These are phyloP conservation scores for Hanleya hanleyi DNA, from an alignment of 2,888 invertebrate species.

Conservation along the genomic window DNA sequence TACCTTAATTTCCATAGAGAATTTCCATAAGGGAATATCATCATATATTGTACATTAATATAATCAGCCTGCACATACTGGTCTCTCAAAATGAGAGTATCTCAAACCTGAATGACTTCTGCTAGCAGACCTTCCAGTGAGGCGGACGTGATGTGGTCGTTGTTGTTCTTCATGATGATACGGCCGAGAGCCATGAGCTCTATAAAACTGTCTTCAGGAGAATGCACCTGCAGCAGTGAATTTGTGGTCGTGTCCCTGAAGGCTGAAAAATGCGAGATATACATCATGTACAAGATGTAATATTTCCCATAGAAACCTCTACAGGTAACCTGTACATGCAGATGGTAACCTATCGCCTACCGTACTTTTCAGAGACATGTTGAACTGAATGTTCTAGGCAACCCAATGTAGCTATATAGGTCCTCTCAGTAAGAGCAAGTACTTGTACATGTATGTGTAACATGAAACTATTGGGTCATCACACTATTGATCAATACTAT, in stretches of 20 bases:
- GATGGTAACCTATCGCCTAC: neutral
- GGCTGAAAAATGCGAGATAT: slow-evolving; percentile 47
- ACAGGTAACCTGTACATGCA: neutral
- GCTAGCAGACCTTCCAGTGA: slow-evolving; percentile 77
- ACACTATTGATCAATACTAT: no score
- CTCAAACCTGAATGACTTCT: slow-evolving; percentile 73
- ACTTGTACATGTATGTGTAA: no score
- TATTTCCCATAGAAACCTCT: neutral
- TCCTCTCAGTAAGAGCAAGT: no score
- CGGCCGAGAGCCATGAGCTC: slow-evolving; percentile 75
- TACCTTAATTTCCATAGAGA: no score
- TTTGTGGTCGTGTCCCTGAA: slow-evolving; percentile 59
- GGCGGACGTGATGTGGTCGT: slow-evolving; percentile 73
- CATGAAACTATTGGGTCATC: no score
- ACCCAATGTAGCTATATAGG: no score
- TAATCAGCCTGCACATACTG: no score
- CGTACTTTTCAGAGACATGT: neutral
- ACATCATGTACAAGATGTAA: neutral
- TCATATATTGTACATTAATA: no score
- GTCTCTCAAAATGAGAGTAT: no score
- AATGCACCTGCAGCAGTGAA: slow-evolving; percentile 64
- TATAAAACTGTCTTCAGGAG: slow-evolving; percentile 76
- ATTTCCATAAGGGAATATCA: no score
- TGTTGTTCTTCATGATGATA: slow-evolving; percentile 71
- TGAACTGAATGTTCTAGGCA: no score